Conservation (phyloP, 2,113 vertebrate genomes). For the Pteruthius melanotis region DNA sequence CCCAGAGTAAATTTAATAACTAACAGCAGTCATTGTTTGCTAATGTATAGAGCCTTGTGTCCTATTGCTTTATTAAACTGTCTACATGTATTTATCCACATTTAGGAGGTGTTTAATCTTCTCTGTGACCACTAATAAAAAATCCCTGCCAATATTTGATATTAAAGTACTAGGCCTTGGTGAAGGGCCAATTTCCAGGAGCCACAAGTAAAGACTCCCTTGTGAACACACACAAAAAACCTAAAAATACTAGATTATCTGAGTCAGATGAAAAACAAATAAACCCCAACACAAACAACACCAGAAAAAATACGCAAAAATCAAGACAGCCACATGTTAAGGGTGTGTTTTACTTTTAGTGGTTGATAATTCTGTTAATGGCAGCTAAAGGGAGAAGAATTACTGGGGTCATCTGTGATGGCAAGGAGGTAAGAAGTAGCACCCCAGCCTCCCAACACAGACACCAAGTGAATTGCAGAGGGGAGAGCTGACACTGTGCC, state of each 20-base stretch:
- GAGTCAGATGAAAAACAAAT: not conserved
- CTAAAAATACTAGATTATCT: not conserved
- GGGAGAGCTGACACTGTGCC: not conserved
- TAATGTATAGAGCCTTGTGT: not conserved
- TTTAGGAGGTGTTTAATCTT: not conserved
- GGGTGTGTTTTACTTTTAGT: not conserved
- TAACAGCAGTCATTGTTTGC: not conserved
- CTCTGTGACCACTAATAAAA: not conserved
- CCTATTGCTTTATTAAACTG: not conserved
- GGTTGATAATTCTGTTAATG: not conserved
- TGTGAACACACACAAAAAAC: not conserved
- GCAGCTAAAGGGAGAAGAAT: not conserved
- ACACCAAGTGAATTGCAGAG: not conserved
- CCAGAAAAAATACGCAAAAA: not conserved
- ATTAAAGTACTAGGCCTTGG: not conserved
- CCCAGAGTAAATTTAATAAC: constrained; percentile 1
- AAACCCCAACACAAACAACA: not conserved
- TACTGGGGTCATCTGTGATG: not conserved
- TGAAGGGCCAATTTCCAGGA: not conserved
- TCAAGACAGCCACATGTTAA: not conserved
- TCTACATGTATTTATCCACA: not conserved
- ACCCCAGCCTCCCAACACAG: rapidly evolving
- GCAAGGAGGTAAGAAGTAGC: not conserved
- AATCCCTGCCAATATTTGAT: not conserved
- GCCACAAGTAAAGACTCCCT: not conserved